phyloP scores from a whole-genome alignment of 2,113 vertebrate species.

The Sinocyclocheilus anshuiensis region DNA sequence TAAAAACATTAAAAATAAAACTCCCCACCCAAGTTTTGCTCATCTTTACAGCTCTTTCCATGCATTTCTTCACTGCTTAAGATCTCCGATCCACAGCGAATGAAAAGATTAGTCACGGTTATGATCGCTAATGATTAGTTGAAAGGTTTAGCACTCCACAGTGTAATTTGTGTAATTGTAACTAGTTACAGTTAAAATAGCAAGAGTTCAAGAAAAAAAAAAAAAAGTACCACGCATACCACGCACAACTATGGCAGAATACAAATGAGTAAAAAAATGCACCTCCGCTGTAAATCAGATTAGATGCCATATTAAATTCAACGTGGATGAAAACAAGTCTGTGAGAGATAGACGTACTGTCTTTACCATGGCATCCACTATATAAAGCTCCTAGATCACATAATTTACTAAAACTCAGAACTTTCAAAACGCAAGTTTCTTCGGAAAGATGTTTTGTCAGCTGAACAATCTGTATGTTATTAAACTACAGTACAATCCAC shows the following conservation, averaged over 20 bases:
- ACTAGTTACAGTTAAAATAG: neutral
- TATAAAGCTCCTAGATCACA: neutral
- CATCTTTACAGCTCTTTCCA: neutral
- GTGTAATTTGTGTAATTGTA: neutral
- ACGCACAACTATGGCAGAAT: neutral
- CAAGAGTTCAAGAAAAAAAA: neutral
- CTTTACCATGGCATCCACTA: neutral
- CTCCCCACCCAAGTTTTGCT: neutral
- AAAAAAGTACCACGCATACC: conserved; percentile 1
- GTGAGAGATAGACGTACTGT: neutral
- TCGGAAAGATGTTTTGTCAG: neutral
- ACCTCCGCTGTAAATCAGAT: neutral
- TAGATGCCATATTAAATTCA: neutral
- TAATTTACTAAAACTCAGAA: neutral
- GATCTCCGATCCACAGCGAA: neutral
- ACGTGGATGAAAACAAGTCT: neutral
- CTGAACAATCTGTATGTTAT: neutral
- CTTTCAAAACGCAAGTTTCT: neutral
- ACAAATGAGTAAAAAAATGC: neutral
- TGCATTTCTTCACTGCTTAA: neutral
- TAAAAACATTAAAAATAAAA: neutral
- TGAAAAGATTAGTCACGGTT: neutral
- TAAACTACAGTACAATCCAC: neutral
- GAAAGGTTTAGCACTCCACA: neutral
- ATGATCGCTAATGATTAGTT: neutral